These are phyloP conservation scores for Brachionus rotundiformis DNA, from an alignment of 1,140 invertebrate genomes.

Conservation along the genomic window DNA sequence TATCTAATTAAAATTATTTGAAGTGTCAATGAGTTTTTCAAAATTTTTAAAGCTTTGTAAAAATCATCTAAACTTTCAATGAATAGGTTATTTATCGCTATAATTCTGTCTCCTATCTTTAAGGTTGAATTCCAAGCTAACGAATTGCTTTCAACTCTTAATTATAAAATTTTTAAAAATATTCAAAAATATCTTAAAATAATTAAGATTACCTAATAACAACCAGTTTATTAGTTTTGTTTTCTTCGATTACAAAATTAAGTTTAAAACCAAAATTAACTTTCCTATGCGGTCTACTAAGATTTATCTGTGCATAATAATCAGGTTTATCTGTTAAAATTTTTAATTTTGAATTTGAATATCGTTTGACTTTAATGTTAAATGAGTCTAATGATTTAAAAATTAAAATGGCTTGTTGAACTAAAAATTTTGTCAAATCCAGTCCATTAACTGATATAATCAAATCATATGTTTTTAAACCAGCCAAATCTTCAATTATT, in stretches of 20 bases:
- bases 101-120: not conserved
- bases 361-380: not conserved
- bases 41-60: not conserved
- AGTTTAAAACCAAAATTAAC: not conserved
- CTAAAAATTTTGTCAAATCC: not conserved
- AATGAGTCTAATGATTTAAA: not conserved
- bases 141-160: not conserved
- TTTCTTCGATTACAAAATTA: constrained; percentile 14
- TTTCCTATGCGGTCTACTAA: not conserved
- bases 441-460: not conserved
- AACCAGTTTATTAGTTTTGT: not conserved
- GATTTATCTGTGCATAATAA: not conserved
- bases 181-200: not conserved
- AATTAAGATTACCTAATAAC: not conserved
- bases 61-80: not conserved
- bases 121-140: not conserved
- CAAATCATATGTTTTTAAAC: not conserved
- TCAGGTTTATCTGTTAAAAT: not conserved
- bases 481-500: not conserved
- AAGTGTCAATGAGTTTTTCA: not conserved
- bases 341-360: not conserved
- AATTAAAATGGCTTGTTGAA: not conserved
- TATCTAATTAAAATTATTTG: not conserved
- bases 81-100: not conserved
- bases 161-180: not conserved